A percentile compares a stretch with the other conserved stretches of the same genome.
Evolutionary conservation across 2,797 vertebrate species (phyloP).

Genomic region (Chromobotia macracanthus): DNA sequence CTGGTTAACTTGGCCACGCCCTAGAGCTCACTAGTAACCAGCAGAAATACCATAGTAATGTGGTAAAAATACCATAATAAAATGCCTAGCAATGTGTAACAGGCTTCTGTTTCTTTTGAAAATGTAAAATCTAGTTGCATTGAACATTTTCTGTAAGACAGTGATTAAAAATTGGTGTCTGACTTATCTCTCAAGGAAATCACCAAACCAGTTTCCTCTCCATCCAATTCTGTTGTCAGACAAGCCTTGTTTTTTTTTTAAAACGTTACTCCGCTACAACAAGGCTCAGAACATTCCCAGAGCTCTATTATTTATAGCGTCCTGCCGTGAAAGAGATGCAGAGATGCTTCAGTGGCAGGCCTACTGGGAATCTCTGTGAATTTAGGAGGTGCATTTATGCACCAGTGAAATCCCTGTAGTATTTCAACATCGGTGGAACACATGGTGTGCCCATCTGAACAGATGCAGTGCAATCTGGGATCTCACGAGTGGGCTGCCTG

Average conservation of each 20-base stretch:
- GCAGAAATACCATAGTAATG: not conserved
- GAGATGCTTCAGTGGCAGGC: conserved; percentile 40
- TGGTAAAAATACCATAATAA: not conserved
- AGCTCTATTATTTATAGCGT: conserved; percentile 70
- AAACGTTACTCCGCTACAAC: not conserved
- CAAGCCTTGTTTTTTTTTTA: not conserved
- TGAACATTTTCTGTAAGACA: not conserved
- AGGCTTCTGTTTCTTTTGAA: not conserved
- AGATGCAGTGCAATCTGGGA: conserved; percentile 13
- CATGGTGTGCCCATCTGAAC: conserved; percentile 24
- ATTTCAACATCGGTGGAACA: conserved; percentile 27
- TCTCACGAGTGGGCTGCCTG: conserved; percentile 12
- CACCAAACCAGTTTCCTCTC: not conserved
- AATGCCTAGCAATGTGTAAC: too few relatives aligned
- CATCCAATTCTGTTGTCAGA: not conserved
- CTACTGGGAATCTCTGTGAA: conserved; percentile 44
- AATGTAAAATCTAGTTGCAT: not conserved
- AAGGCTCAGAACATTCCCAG: conserved; percentile 48
- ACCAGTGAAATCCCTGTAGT: conserved; percentile 36
- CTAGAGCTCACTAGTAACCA: not conserved
- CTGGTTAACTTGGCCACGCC: not conserved
- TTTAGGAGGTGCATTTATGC: conserved; percentile 32
- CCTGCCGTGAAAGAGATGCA: conserved; percentile 51
- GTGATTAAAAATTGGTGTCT: not conserved
- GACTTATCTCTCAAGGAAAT: not conserved